Base-by-base conservation (phyloP, 2,113 vertebrate species). In the Pipra filicauda region DNA sequence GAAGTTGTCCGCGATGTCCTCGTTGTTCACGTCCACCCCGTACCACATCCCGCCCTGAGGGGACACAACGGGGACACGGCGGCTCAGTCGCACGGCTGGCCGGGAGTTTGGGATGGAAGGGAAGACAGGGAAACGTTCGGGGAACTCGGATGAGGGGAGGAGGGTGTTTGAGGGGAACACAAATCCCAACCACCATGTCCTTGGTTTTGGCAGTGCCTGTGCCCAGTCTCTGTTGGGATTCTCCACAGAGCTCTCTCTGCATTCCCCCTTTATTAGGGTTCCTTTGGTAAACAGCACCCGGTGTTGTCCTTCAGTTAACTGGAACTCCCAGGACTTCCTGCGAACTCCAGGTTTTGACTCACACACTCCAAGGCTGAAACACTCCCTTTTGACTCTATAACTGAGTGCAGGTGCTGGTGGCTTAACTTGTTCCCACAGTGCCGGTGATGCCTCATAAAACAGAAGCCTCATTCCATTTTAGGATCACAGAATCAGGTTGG, bases 1-100 rank as follows among this genome's bases (percentile, higher is more conserved):
- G 1, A 99, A 99, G 97, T 99, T 99, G 93, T 99, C 99, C 0
- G 99, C 98, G 3, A 99, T 99, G 97, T 99, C 99, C 95, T 99
- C 99, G 3, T 98, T 99, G 98, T 98, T 99, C 51, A 99, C 98
- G 6, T 99, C 99, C 69, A 99, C 99, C 0, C 99, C 99, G 5
- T 98, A 99, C 99, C 99, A 99, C 97, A 97, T 98, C 6, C 99
- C 99, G 0, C 99, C 99, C 99, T 99, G 96, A 14, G 0, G 55
- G 85, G 41, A 48, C 15, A 75, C 9, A 5, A 11, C 5, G 13
- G 62, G 62, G 41, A 48, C 15, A 75, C 9, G 4, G 16, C 5
- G 13, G 62, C 28, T 13, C 18, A 6, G 37, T 6, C 62, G 22
- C 19, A 8, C 12, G 27, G 18, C 18, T 7, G 54, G 10, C 30